Conservation (phyloP, 2,113 vertebrate genomes). For the Oryzias curvinotus region DNA sequence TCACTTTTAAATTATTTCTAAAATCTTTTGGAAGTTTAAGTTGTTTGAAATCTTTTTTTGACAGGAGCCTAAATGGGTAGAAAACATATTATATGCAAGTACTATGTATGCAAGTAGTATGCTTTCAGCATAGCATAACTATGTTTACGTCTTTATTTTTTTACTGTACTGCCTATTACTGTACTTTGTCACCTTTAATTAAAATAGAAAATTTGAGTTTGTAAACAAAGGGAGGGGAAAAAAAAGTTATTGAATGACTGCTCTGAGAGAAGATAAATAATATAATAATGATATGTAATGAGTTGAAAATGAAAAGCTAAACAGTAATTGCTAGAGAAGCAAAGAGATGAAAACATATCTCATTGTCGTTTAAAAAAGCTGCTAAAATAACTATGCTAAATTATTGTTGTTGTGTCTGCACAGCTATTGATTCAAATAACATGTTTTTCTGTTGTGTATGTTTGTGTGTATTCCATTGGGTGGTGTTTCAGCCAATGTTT, state of each 20-base stretch:
- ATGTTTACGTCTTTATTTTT: too few relatives aligned
- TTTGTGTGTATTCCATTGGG: slow-evolving; percentile 37
- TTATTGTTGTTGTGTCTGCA: slow-evolving; percentile 21
- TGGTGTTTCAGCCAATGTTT: slow-evolving; percentile 62
- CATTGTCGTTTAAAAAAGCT: slow-evolving; percentile 10
- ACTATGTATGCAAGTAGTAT: too few relatives aligned
- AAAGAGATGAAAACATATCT: slow-evolving; percentile 11
- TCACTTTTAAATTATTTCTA: slow-evolving; percentile 6
- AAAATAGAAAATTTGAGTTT: too few relatives aligned
- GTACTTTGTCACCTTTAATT: too few relatives aligned
- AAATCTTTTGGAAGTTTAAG: slow-evolving; percentile 4
- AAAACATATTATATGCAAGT: too few relatives aligned
- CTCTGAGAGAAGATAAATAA: slow-evolving; percentile 4
- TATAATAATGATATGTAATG: not conserved
- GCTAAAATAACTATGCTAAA: slow-evolving; percentile 39
- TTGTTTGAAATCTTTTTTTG: slow-evolving; percentile 10
- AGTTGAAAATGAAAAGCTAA: not conserved
- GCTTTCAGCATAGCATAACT: too few relatives aligned
- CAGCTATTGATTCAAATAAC: slow-evolving; percentile 39
- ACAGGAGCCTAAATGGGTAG: too few relatives aligned
- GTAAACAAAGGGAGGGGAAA: too few relatives aligned
- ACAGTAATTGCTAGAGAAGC: too few relatives aligned
- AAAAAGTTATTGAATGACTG: too few relatives aligned
- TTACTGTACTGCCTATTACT: too few relatives aligned
- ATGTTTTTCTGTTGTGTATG: slow-evolving; percentile 25